Evolutionary conservation across 1,140 invertebrate species (phyloP), one percentile per base, ranked within the genome.

Genomic region (Pachyrhynchus sulphureomaculatus): DNA sequence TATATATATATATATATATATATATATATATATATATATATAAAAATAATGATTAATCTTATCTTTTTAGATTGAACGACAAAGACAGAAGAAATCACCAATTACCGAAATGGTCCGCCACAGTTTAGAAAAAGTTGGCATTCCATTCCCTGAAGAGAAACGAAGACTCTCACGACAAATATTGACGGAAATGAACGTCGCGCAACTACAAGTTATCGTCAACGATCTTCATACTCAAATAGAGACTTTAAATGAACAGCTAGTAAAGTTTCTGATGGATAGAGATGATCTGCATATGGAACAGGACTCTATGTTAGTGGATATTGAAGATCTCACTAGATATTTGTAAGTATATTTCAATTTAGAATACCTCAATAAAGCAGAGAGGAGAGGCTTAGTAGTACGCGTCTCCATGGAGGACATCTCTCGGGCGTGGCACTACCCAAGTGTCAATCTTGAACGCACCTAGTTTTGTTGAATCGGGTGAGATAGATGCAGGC

Each of bases 241-340:
- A 73, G 93, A 95, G 81, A 88, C 82, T 57, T 78, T 96, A 54
- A 97, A 96, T 77, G 92, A 95, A 75, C 85, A 88, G 39, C 79
- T 97, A 24, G 93, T 96, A 2, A 86, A 90, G 72, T 83, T 92
- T 66, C 77, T 96, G 55, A 86, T 96, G 79, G 88, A 91, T 65
- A 81, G 94, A 66, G 94, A 96, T 81, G 94, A 96, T 76, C 79
- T 96, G 13, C 93, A 96, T 77, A 97, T 97, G 93, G 91, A 93
- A 65, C 95, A 97, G 78, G 95, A 98, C 78, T 96, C 95, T 12
- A 95, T 95, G 90, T 83, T 98, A 54, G 93, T 97, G 4, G 94
- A 98, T 75, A 95, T 97, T 66, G 95, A 98, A 79, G 95, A 98
- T 80, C 82, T 96, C 36, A 95, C 92, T 26, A 83, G 92, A 84